Evolutionary conservation across 1,140 invertebrate species (phyloP), one percentile per base, ranked within the genome.

Genomic region (Aphaenogaster floridana): DNA sequence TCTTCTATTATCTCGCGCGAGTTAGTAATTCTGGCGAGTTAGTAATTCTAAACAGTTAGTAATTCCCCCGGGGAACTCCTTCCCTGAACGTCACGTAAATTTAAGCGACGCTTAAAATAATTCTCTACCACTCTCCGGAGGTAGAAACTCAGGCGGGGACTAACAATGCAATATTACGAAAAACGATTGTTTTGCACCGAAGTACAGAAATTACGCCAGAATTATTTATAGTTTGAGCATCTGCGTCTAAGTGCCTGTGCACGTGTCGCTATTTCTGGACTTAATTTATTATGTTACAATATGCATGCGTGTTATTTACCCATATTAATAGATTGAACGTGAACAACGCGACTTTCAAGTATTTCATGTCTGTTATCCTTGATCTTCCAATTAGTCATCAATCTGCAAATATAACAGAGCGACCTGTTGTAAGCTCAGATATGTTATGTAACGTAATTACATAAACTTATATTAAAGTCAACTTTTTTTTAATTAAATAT

Each of bases 271-370:
- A 69, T 81, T 54, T 54, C 45, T 36, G 45, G 13, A 52, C 45
- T 66, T 61, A 66, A n/a, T 45, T 66, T 21, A 63, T 71, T 52
- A 84, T 66, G 17, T 81, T 42, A 69, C 52, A 61, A 83, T 50
- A 42, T 59, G 15, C 42, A 80, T 59, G 50, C 57, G 17, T 87
- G 7, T 59, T 84, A 93, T 92, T 96, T 95, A 96, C 96, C 96
- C 96, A 96, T 94, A 96, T 96, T 68, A 96, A 87, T 52, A 96
- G 90, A 92, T 96, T 96, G 93, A 96, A 96, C 6, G 94, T 91
- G 68, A 96, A 94, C 83, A 96, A 93, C 34, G 95, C 93, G 83
- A 94, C 93, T 93, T 96, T 96, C 83, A 96, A 94, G 88, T 94
- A 94, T 91, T 95, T 95, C 95, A 95, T 95, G 57, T 86, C 80